Evolutionary conservation across 2,113 vertebrate species (phyloP).

Genomic region (Petaurus breviceps): DNA sequence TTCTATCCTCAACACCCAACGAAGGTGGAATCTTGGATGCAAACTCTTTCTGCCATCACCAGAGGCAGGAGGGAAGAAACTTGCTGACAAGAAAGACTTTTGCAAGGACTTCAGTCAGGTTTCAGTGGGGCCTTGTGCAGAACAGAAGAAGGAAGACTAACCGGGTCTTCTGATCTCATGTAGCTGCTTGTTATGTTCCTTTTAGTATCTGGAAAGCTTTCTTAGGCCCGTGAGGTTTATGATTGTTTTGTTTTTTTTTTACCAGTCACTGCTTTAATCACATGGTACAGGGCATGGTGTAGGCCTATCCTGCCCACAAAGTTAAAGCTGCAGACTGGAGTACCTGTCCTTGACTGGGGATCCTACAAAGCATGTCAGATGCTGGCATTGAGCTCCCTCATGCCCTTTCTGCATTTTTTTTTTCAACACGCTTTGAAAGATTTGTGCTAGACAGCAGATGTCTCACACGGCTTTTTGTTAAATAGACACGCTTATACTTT

Average conservation of each 20-base stretch:
- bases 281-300: accelerated
- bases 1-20: no score
- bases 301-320: accelerated
- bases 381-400: not conserved
- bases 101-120: not conserved
- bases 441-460: not conserved
- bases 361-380: not conserved
- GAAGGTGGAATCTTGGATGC: not conserved
- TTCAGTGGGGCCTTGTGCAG: accelerated
- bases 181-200: not conserved
- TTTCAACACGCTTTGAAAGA: not conserved
- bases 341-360: accelerated
- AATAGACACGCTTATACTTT: not conserved
- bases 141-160: accelerated
- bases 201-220: not conserved
- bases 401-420: accelerated
- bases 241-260: no score
- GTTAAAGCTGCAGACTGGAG: accelerated
- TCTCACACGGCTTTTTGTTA: not conserved
- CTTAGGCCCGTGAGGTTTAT: accelerated
- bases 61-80: no score
- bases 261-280: accelerated
- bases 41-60: not conserved
- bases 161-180: not conserved
- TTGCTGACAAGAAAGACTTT: not conserved